Evolutionary conservation across 2,888 invertebrate genomes (phyloP), one percentile per base, ranked within the genome.

Genomic region (Lithophane semibrunnea): DNA sequence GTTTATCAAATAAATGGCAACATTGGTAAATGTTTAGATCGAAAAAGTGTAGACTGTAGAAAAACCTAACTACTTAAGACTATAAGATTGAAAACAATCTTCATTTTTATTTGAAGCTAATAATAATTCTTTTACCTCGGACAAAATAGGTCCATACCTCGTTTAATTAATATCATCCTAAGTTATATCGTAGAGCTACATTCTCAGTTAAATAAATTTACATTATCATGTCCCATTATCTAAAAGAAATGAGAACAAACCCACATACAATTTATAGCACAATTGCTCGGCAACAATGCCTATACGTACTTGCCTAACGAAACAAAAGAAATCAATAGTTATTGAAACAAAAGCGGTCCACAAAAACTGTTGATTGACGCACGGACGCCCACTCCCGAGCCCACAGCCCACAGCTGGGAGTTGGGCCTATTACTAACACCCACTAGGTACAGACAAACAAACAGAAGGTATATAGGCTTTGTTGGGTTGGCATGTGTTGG

Each of bases 311-410:
- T 37, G 42, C 16, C 1, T 42, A 74, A 60, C 54, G 64, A 85
- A 81, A 85, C 86, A 85, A 85, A 86, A 85, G 83, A 75, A 77
- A 80, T 83, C 77, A 77, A 85, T 85, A 83, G 80, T 80, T 73
- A 83, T 80, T 73, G 83, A 86, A 83, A 86, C 86, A 85, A 86
- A 84, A 85, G 86, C 86, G 63, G 29, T 37, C 13, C 24, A 80
- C 80, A 85, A 77, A 83, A 83, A 75, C 70, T 64, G 76, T 75
- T 80, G 80, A 86, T 83, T 85, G 85, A 85, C 83, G 77, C 75
- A 66, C 74, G 29, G 63, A 74, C 83, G 83, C 85, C 85, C 86
- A 83, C 83, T 29, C 47, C 75, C 75, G 69, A 24, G 54, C 61
- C 70, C 78, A 77, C 77, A 16, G 58, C 37, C 49, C 66, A 29